Evolutionary conservation across 2,797 vertebrate genomes (phyloP), one percentile per base, ranked within the genome.

Genomic region (Epinephelus coioides): DNA sequence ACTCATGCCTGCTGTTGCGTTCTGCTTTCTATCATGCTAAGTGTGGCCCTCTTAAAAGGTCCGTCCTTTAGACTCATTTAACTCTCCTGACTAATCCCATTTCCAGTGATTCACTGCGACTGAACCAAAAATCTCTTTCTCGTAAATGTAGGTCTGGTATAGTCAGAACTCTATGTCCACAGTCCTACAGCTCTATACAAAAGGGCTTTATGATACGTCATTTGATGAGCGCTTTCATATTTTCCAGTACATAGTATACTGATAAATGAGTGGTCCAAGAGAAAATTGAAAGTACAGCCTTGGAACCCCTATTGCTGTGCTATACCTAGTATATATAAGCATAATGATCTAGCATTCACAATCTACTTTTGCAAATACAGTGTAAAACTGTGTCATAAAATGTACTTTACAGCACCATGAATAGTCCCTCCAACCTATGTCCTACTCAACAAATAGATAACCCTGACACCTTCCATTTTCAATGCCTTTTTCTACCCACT

Each of bases 1-100:
- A 88, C 76, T 84, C 80, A 69, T 69, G 73, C 89, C 88, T 85
- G 84, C 89, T 90, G 89, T 83, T 77, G 72, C 40, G 2, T 66
- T 83, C 77, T 67, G 76, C 69, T 82, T 84, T 88, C 84, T 60
- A 83, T 86, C 77, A 79, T 27, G 82, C 59, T 65, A 81, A 82
- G 66, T 66, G 75, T 74, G 70, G 73, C 67, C 76, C 50, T 78
- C 83, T 81, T 79, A 82, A 76, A 86, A 89, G 71, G 72, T 84
- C 79, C 1, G 60, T 63, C 71, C 85, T 88, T 84, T 83, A 77
- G 51, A 77, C 83, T 82, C 59, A 81, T 81, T 87, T 81, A 80
- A 76, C 83, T 85, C 80, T 76, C 47, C 56, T 19, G 51, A 47
- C 68, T 83, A 83, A 89, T 89, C 74, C 49, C 65, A 55, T 80